Percentiles rank a stretch among this genome's conserved stretches.
Evolutionary conservation across 64 coral and sea anemone genomes (phyloP).

Genomic region (Orbicella faveolata): DNA sequence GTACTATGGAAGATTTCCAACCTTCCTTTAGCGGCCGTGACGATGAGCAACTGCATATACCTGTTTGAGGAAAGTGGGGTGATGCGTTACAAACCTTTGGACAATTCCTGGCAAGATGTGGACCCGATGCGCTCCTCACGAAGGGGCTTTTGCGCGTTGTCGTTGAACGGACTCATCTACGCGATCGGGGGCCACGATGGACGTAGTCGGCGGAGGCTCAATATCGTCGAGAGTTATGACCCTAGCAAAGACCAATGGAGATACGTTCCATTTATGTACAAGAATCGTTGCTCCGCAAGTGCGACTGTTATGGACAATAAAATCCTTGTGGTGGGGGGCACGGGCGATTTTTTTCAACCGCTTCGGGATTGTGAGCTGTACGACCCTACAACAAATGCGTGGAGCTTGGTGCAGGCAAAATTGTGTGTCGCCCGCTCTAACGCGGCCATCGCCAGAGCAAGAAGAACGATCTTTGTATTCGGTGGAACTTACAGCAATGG

Average conservation of each 20-base stretch:
- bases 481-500: slow-evolving; percentile 16
- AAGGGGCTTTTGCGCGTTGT: slow-evolving; percentile 4
- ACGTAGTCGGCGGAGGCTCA: not conserved
- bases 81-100: not conserved
- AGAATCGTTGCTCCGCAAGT: slow-evolving; percentile 5
- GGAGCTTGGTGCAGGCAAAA: not conserved
- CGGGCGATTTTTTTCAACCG: too few relatives aligned
- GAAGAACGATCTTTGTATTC: slow-evolving; percentile 22
- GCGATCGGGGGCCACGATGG: slow-evolving; percentile 21
- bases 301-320: slow-evolving; percentile 18
- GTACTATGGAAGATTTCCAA: not conserved
- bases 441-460: not conserved
- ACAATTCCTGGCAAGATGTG: not conserved
- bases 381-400: slow-evolving; percentile 9
- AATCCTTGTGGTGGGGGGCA: slow-evolving; percentile 14
- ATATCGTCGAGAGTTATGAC: slow-evolving; percentile 23
- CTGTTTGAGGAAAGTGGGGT: not conserved
- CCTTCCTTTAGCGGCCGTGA: not conserved
- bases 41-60: not conserved
- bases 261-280: not conserved
- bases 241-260: not conserved
- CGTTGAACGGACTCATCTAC: not conserved
- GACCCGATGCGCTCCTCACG: not conserved
- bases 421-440: not conserved
- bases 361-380: slow-evolving; percentile 12